Evolutionary conservation across 2,113 vertebrate species (phyloP).

Genomic region (Proterorhinus semilunaris): DNA sequence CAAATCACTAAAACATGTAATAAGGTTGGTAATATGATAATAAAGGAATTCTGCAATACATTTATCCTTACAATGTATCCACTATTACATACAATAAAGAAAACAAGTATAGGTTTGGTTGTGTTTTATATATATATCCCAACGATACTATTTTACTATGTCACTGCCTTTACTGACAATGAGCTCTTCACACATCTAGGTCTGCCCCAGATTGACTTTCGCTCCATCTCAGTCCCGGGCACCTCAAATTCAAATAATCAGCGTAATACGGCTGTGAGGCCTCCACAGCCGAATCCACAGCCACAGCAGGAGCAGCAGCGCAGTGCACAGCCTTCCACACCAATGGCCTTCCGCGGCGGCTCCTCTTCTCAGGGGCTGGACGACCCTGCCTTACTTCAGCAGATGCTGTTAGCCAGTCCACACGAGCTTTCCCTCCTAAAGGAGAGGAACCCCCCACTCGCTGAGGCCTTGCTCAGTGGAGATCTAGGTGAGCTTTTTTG

Average conservation of each 20-base stretch:
- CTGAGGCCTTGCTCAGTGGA: constrained; percentile 94
- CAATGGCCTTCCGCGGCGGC: constrained; percentile 50
- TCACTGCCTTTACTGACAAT: not conserved
- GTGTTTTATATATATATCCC: not conserved
- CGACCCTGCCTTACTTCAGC: constrained; percentile 88
- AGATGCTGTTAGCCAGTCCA: constrained; percentile 94
- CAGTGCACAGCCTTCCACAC: constrained; percentile 53
- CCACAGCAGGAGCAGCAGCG: constrained; percentile 25
- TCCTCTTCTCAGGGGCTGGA: constrained; percentile 89
- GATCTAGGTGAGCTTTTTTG: constrained; percentile 83
- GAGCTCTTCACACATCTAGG: constrained; percentile 65
- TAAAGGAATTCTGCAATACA: no score
- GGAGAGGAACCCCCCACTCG: constrained; percentile 93
- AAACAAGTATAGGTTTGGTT: no score
- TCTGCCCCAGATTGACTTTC: constrained; percentile 94
- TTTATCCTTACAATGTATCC: no score
- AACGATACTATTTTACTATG: not conserved
- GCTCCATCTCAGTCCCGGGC: constrained; percentile 92
- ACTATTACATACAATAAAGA: no score
- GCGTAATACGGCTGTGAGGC: constrained; percentile 45
- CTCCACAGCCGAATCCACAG: constrained; percentile 35
- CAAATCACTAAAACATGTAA: no score
- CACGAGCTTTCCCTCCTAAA: constrained; percentile 96
- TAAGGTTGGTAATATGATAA: no score
- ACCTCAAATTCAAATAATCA: constrained; percentile 73